A percentile compares a stretch with the other conserved stretches of the same genome.
Evolutionary conservation across 2,113 vertebrate genomes (phyloP).

Genomic region (Phoenicopterus ruber): DNA sequence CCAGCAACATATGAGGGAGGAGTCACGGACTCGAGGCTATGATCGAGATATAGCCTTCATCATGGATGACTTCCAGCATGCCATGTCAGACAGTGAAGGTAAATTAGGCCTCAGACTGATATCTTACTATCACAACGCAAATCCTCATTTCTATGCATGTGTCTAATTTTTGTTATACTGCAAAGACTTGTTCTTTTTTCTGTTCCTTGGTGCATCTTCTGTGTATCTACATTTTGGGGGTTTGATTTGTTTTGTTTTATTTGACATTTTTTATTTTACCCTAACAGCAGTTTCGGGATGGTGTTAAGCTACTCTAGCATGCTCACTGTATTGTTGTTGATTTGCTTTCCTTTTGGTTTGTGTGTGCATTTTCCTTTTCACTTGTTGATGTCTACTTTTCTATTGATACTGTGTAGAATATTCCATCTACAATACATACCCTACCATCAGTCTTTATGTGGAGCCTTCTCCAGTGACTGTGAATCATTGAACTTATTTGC

Average conservation of each 20-base stretch:
- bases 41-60: constrained; percentile 97
- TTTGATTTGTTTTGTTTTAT: constrained; percentile 40
- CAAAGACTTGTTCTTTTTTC: constrained; percentile 59
- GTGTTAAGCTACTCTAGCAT: constrained; percentile 67
- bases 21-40: constrained; percentile 92
- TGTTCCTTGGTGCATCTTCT: constrained; percentile 66
- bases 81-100: constrained; percentile 99
- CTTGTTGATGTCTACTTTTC: constrained; percentile 39
- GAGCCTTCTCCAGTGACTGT: constrained; percentile 8
- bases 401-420: constrained; percentile 9
- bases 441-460: constrained; percentile 19
- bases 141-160: constrained; percentile 87
- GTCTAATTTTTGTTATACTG: constrained; percentile 73
- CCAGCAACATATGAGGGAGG: constrained; percentile 98
- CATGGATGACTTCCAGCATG: constrained; percentile 99
- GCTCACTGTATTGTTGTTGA: constrained; percentile 48
- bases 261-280: constrained; percentile 1
- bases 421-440: not conserved
- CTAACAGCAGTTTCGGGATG: constrained; percentile 22
- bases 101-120: constrained; percentile 84
- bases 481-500: constrained; percentile 28
- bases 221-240: constrained; percentile 42
- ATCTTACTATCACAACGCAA: constrained; percentile 77
- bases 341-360: constrained; percentile 59
- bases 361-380: constrained; percentile 56